A percentile compares a stretch with the other conserved stretches of the same genome.
Conservation (phyloP, 1,140 invertebrate species). For the Zaprionus tsacasi region DNA sequence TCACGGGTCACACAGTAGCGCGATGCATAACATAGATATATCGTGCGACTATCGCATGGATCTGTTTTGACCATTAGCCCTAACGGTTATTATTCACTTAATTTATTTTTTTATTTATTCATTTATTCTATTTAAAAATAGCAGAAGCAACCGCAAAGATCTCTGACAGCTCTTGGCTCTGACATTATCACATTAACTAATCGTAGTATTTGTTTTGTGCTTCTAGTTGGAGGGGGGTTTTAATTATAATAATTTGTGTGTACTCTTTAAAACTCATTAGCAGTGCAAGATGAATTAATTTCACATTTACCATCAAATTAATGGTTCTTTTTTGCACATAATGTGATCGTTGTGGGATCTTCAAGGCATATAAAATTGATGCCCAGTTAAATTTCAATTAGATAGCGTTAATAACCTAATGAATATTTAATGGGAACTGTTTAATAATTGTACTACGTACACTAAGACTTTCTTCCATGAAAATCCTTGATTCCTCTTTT, state of each 20-base stretch:
- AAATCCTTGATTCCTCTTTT: slow-evolving; percentile 11
- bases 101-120: slow-evolving; percentile 60
- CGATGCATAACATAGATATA: slow-evolving; percentile 24
- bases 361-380: slow-evolving; percentile 9
- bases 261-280: slow-evolving; percentile 39
- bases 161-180: slow-evolving; percentile 44
- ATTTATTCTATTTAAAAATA: slow-evolving; percentile 52
- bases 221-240: neutral
- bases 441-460: neutral
- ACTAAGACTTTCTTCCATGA: slow-evolving; percentile 8
- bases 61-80: slow-evolving; percentile 63
- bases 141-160: slow-evolving; percentile 8
- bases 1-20: slow-evolving; percentile 64
- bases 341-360: slow-evolving; percentile 12
- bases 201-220: slow-evolving; percentile 38
- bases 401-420: slow-evolving; percentile 18
- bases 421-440: slow-evolving; percentile 14
- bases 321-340: slow-evolving; percentile 23
- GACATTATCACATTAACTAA: slow-evolving; percentile 71
- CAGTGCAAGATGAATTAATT: slow-evolving; percentile 23
- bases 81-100: slow-evolving; percentile 67
- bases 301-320: neutral
- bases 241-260: slow-evolving; percentile 50
- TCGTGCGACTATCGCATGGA: slow-evolving; percentile 41
- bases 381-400: slow-evolving; percentile 57